These are phyloP conservation scores for Chloropsis cyanopogon DNA, from an alignment of 2,113 vertebrate genomes.

Conservation along the genomic window DNA sequence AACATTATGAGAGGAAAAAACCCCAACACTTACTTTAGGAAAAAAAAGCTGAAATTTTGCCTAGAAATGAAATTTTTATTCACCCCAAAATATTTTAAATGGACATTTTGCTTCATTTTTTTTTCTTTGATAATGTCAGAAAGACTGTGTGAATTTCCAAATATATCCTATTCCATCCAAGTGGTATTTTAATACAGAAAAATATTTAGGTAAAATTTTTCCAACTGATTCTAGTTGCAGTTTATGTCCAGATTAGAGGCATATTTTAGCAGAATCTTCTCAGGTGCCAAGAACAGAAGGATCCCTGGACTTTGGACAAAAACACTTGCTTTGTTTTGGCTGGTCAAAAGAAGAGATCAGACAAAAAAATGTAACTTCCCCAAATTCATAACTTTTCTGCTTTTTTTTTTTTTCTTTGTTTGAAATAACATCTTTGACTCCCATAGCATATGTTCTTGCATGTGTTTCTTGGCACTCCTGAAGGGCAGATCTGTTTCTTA, in stretches of 20 bases:
- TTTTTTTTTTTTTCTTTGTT: background rate
- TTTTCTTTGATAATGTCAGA: constrained; percentile 18
- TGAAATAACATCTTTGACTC: constrained; percentile 11
- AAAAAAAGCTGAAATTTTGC: background rate
- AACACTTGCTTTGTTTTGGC: background rate
- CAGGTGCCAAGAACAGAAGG: background rate
- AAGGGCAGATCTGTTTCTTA: constrained; percentile 59
- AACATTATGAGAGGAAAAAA: background rate
- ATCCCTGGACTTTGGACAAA: background rate
- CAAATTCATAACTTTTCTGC: background rate
- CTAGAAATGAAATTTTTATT: background rate
- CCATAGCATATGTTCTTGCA: constrained; percentile 34
- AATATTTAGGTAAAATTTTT: background rate
- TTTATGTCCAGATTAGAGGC: background rate
- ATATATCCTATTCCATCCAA: background rate
- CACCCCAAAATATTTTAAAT: background rate
- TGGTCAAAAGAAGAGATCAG: background rate
- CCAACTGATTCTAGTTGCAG: background rate
- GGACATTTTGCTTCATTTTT: background rate
- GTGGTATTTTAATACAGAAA: background rate
- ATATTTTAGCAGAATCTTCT: background rate
- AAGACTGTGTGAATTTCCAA: background rate
- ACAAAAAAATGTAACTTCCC: background rate
- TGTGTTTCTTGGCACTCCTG: constrained; percentile 49
- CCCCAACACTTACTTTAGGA: rapidly evolving